A percentile compares a stretch with the other conserved stretches of the same genome.
Evolutionary conservation across 2,113 vertebrate species (phyloP).

Genomic region (Atherinomorus stipes): DNA sequence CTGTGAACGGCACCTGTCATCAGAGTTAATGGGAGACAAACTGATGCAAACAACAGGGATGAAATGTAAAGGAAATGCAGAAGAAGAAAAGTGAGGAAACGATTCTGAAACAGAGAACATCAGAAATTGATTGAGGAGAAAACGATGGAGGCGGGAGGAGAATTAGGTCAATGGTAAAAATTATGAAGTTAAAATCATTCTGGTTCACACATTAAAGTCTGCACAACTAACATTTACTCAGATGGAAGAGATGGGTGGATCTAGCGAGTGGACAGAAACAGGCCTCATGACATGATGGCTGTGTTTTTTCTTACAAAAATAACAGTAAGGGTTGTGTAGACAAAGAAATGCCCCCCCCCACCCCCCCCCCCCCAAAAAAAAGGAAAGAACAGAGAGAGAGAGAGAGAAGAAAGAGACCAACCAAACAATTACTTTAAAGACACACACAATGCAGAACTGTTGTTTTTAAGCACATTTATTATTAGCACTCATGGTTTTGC

Average conservation of each 20-base stretch:
- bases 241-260: conserved; percentile 3
- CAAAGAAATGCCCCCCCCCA: no score
- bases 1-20: conserved; percentile 41
- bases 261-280: conserved; percentile 30
- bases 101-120: background rate
- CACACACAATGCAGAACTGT: no score
- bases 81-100: background rate
- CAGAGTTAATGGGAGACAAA: background rate
- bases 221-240: background rate
- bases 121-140: background rate
- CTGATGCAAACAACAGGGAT: conserved; percentile 4
- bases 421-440: no score
- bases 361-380: no score
- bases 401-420: no score
- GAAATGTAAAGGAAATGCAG: background rate
- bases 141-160: background rate
- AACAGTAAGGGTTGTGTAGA: no score
- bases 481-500: no score
- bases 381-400: no score
- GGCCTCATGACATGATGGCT: no score
- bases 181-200: conserved; percentile 32
- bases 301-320: no score
- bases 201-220: conserved; percentile 4
- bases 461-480: no score
- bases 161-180: conserved; percentile 26